Percentiles rank a stretch among this genome's conserved stretches.
Conservation (phyloP, 2,797 vertebrate genomes). For the Remorina albescens region DNA sequence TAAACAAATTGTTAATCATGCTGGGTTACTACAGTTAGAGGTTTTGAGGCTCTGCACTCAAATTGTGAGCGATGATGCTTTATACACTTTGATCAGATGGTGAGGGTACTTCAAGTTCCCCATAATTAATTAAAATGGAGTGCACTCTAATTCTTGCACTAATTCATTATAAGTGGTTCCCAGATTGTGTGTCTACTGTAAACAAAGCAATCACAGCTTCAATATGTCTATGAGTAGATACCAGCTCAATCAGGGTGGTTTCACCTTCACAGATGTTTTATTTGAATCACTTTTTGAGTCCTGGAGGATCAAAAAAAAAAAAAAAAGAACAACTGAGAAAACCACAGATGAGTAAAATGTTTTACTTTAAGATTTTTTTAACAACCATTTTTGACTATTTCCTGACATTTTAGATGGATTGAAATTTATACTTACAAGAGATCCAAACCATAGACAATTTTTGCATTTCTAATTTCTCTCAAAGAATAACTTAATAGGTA, state of each 20-base stretch:
- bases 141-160: neutral
- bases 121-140: neutral
- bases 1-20: constrained; percentile 15
- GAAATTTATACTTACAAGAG: too few species aligned
- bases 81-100: neutral
- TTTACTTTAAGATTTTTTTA: too few species aligned
- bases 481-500: too few species aligned
- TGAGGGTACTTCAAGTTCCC: neutral
- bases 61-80: neutral
- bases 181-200: neutral
- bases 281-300: neutral
- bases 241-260: too few species aligned
- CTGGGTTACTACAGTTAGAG: neutral
- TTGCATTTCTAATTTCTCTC: too few species aligned
- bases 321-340: neutral
- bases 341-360: too few species aligned
- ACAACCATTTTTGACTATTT: too few species aligned
- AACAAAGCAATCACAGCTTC: neutral
- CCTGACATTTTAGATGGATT: too few species aligned
- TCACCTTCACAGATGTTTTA: neutral
- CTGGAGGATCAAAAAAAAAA: neutral
- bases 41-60: neutral
- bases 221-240: neutral
- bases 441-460: too few species aligned
- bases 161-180: neutral